Evolutionary conservation across 2,888 invertebrate species (phyloP).

Genomic region (Drosophila flavopinicola): DNA sequence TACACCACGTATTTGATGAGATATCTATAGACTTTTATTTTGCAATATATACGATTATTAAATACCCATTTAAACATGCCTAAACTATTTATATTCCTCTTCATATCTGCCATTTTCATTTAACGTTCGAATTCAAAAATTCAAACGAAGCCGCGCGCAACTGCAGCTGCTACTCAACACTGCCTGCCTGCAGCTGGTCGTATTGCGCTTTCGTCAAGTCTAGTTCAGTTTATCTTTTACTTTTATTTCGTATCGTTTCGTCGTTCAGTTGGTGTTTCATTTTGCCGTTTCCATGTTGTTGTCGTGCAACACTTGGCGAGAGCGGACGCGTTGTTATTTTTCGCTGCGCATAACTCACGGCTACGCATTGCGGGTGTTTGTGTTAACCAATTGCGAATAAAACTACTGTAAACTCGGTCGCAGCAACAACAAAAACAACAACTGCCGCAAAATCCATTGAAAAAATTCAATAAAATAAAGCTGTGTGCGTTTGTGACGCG

Average conservation of each 20-base stretch:
- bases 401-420: constrained; percentile 40
- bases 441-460: constrained; percentile 24
- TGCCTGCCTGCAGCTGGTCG: constrained; percentile 9
- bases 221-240: constrained; percentile 7
- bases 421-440: constrained; percentile 13
- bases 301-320: constrained; percentile 48
- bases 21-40: not conserved
- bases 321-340: constrained; percentile 26
- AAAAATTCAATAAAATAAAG: constrained; percentile 45
- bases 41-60: too few species aligned
- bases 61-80: too few species aligned
- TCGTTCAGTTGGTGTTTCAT: constrained; percentile 31
- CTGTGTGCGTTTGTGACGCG: too few species aligned
- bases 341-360: constrained; percentile 32
- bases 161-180: constrained; percentile 15
- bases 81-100: too few species aligned
- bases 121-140: constrained; percentile 3
- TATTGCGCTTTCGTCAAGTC: constrained; percentile 35
- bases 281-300: constrained; percentile 27
- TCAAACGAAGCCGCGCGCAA: constrained; percentile 9
- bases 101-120: too few species aligned
- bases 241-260: constrained; percentile 13
- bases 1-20: constrained; percentile 41
- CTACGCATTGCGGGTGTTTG: constrained; percentile 47
- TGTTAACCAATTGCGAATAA: constrained; percentile 52